Evolutionary conservation across 2,113 vertebrate species (phyloP).

Genomic region (Sinocyclocheilus grahami): DNA sequence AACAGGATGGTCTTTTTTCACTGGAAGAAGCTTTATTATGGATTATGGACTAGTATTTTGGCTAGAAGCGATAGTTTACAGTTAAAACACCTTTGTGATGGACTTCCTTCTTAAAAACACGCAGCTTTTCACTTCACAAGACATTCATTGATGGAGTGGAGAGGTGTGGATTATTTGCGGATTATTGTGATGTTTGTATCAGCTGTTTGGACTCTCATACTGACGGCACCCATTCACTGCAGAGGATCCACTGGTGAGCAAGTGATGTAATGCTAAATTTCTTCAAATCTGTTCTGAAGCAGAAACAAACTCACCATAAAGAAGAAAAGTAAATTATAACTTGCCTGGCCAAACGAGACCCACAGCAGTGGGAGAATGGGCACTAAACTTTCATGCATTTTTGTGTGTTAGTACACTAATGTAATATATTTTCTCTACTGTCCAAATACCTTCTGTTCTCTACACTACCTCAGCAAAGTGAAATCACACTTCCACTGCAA

Average conservation of each 20-base stretch:
- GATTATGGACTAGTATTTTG: too few relatives aligned
- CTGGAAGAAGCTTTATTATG: too few relatives aligned
- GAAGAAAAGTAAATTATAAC: too few relatives aligned
- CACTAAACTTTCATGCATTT: not conserved
- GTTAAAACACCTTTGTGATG: too few relatives aligned
- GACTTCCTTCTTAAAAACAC: not conserved
- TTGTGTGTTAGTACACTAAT: not conserved
- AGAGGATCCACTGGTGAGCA: too few relatives aligned
- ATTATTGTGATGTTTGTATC: not conserved
- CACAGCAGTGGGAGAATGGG: not conserved
- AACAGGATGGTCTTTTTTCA: too few relatives aligned
- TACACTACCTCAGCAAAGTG: not conserved
- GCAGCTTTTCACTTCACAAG: not conserved
- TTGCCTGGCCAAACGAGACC: too few relatives aligned
- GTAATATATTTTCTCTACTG: not conserved
- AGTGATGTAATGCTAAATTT: too few relatives aligned
- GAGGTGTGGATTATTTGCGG: too few relatives aligned
- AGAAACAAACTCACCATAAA: too few relatives aligned
- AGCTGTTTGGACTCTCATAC: not conserved
- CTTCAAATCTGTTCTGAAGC: too few relatives aligned
- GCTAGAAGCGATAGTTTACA: too few relatives aligned
- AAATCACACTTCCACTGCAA: not conserved
- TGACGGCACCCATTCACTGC: not conserved
- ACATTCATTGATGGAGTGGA: not conserved
- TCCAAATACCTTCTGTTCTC: not conserved